Percentiles rank a stretch among this genome's conserved stretches.
Evolutionary conservation across 2,113 vertebrate species (phyloP).

Genomic region (Erythrolamprus reginae): DNA sequence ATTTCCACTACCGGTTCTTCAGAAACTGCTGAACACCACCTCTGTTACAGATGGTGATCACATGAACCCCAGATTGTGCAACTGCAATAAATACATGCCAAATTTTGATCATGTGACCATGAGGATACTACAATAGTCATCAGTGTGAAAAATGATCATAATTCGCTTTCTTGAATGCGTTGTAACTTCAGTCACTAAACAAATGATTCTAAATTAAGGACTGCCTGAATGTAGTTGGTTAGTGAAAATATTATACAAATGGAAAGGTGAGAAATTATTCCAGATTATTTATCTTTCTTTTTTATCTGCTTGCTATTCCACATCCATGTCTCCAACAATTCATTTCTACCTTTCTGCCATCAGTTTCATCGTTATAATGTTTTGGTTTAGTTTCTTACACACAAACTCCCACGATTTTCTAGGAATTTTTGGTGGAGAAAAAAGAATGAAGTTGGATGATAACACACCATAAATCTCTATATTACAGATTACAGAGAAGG

Average conservation of each 20-base stretch:
- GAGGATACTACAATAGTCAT: neutral
- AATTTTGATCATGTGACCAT: neutral
- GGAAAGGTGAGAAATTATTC: neutral
- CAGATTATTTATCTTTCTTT: neutral
- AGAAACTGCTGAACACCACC: no score
- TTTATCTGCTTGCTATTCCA: neutral
- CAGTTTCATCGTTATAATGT: neutral
- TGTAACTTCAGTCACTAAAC: neutral
- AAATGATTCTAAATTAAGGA: neutral
- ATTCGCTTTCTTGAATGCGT: neutral
- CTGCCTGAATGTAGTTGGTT: neutral
- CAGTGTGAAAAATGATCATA: neutral
- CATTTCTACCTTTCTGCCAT: neutral
- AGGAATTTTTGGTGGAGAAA: neutral
- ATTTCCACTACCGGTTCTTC: no score
- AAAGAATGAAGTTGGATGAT: neutral
- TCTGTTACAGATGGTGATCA: neutral
- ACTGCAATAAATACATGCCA: neutral
- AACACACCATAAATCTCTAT: neutral
- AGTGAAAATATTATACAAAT: neutral
- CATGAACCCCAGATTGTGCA: neutral
- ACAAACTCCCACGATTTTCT: neutral
- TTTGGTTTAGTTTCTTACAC: neutral
- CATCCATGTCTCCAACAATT: no score
- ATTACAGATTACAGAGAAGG: neutral